A percentile compares a stretch with the other conserved stretches of the same genome.
These are phyloP conservation scores for Anarsia innoxiella DNA, from an alignment of 2,888 invertebrate species.

Conservation along the genomic window DNA sequence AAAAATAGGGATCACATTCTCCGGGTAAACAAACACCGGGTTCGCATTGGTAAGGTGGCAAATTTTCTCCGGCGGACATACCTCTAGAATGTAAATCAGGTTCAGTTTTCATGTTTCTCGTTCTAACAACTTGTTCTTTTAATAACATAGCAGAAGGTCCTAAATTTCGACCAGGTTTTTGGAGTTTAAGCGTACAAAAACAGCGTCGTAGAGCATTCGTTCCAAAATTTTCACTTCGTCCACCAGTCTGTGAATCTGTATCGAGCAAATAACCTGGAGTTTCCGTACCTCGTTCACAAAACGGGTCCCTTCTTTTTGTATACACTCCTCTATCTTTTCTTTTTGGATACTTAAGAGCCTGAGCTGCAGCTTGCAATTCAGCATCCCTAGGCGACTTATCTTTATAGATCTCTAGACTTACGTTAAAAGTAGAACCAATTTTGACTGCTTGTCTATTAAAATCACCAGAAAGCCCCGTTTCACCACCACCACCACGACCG, in stretches of 20 bases:
- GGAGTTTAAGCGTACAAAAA: constrained; percentile 34
- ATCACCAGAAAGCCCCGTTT: too few species aligned
- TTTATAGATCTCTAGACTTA: constrained; percentile 20
- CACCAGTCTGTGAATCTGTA: too few species aligned
- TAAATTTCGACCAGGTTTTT: constrained; percentile 13
- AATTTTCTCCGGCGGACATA: constrained; percentile 23
- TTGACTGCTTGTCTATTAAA: constrained; percentile 18
- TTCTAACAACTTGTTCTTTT: constrained; percentile 17
- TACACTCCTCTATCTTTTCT: too few species aligned
- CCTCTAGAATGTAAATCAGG: constrained; percentile 23
- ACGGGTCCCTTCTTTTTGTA: too few species aligned
- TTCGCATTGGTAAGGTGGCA: constrained; percentile 34
- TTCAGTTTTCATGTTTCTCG: constrained; percentile 12
- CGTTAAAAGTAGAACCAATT: constrained; percentile 24
- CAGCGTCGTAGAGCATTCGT: constrained; percentile 27
- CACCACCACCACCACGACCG: too few species aligned
- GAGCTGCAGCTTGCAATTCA: not conserved
- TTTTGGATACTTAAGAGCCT: too few species aligned
- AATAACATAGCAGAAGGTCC: too few species aligned
- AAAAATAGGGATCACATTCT: constrained; percentile 30
- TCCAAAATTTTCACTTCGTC: too few species aligned
- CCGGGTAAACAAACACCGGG: constrained; percentile 29
- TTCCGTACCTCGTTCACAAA: constrained; percentile 1
- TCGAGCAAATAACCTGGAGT: too few species aligned
- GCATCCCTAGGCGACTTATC: not conserved